Conservation (phyloP, 2,113 vertebrate genomes). For the Ascaphus truei region DNA sequence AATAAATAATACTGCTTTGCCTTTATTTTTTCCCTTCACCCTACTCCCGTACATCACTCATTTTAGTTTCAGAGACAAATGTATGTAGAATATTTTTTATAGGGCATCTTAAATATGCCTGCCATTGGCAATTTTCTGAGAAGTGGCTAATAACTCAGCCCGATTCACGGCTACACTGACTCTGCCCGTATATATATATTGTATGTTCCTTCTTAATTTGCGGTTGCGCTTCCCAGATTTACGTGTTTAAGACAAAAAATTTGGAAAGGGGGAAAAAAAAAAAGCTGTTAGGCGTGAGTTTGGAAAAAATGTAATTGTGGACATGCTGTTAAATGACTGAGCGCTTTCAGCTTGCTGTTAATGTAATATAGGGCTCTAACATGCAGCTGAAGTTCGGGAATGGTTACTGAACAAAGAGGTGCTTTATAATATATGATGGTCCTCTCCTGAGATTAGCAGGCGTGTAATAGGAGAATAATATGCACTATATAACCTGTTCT, state of each 20-base stretch:
- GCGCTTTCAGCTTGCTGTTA: too few species aligned
- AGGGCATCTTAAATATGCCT: constrained; percentile 8
- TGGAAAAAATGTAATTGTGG: too few species aligned
- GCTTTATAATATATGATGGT: too few species aligned
- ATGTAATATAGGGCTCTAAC: too few species aligned
- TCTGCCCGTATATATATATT: background rate
- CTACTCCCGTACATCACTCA: background rate
- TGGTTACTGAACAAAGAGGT: too few species aligned
- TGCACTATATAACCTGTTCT: too few species aligned
- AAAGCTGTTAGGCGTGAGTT: background rate
- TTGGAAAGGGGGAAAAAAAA: background rate
- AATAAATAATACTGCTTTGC: too few species aligned
- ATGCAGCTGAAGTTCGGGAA: too few species aligned
- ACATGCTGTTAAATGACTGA: too few species aligned
- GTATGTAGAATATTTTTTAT: constrained; percentile 10
- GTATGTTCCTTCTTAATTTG: background rate
- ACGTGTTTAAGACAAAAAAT: background rate
- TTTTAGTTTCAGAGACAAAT: background rate
- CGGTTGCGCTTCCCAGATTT: background rate
- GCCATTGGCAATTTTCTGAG: background rate
- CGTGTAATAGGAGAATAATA: too few species aligned
- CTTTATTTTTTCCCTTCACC: too few species aligned
- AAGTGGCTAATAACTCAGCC: background rate
- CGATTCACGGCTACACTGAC: background rate
- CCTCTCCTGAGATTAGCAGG: too few species aligned